Percentiles rank a stretch among this genome's conserved stretches.
phyloP scores from a whole-genome alignment of 2,113 vertebrate genomes.

The Dasyornis broadbenti region DNA sequence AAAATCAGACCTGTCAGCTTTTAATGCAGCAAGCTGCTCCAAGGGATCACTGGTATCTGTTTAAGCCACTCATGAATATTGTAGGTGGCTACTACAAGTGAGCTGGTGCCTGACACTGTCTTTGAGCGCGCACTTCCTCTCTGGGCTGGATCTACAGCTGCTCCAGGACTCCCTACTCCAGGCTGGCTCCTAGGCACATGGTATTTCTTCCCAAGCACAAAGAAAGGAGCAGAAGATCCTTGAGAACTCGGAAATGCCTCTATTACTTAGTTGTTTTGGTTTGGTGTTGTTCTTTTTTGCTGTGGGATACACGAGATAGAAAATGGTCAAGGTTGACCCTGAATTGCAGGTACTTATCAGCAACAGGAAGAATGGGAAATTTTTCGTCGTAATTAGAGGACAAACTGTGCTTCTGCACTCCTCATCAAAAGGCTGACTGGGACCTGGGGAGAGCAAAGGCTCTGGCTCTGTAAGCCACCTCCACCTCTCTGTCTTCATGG shows the following conservation, averaged over 20 bases:
- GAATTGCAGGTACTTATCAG: not conserved
- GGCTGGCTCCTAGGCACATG: not conserved
- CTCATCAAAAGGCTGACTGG: not conserved
- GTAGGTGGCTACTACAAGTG: not conserved
- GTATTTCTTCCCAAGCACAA: not conserved
- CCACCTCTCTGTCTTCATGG: not conserved
- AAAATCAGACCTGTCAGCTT: not conserved
- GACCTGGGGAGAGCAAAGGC: not conserved
- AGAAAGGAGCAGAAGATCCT: not conserved
- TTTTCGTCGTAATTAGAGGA: not conserved
- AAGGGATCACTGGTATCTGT: not conserved
- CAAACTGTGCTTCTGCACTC: not conserved
- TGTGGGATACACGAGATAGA: not conserved
- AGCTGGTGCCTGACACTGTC: not conserved
- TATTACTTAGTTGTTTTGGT: not conserved
- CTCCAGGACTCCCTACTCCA: not conserved
- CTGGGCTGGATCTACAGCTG: not conserved
- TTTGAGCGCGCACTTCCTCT: not conserved
- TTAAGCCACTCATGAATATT: not conserved
- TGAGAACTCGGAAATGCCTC: not conserved
- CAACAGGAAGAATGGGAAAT: not conserved
- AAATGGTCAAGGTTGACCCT: not conserved
- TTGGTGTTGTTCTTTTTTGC: not conserved
- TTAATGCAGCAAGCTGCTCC: not conserved
- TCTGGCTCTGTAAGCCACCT: not conserved